Evolutionary conservation across 2,113 vertebrate species (phyloP).

Genomic region (Eupsittula cactorum): DNA sequence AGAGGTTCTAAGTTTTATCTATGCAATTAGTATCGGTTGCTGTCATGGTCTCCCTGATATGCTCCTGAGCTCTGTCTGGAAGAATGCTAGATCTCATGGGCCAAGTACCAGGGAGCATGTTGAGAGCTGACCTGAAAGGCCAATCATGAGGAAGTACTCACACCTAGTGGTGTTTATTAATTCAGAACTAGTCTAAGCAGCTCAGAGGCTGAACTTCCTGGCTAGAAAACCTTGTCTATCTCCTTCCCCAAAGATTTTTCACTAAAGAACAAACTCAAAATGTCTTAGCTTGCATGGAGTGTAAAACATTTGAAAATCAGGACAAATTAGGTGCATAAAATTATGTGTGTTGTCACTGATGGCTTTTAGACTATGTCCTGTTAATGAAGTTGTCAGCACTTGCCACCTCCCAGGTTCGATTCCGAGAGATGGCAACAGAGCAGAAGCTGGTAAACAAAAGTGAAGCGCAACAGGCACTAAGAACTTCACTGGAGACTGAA

Average conservation of each 20-base stretch:
- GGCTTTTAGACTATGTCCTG: not conserved
- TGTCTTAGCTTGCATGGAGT: not conserved
- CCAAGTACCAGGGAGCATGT: not conserved
- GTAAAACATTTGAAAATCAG: not conserved
- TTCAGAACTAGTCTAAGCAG: not conserved
- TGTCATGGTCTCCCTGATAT: not conserved
- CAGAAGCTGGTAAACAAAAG: not conserved
- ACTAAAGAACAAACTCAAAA: not conserved
- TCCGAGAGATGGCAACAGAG: not conserved
- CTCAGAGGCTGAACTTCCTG: not conserved
- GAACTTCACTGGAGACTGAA: not conserved
- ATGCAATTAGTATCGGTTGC: accelerated
- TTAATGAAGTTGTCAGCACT: not conserved
- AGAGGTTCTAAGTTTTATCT: not conserved
- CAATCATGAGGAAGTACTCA: not conserved
- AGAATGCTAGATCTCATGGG: not conserved
- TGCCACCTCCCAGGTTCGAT: not conserved
- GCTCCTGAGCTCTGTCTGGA: not conserved
- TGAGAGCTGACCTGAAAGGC: not conserved
- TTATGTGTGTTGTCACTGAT: not conserved
- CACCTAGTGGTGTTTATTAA: not conserved
- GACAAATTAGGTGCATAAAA: not conserved
- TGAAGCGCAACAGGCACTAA: accelerated
- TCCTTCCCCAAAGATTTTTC: not conserved
- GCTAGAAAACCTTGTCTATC: not conserved